These are phyloP conservation scores for Acyrthosiphon pisum DNA, from an alignment of 1,140 invertebrate species.

Conservation along the genomic window DNA sequence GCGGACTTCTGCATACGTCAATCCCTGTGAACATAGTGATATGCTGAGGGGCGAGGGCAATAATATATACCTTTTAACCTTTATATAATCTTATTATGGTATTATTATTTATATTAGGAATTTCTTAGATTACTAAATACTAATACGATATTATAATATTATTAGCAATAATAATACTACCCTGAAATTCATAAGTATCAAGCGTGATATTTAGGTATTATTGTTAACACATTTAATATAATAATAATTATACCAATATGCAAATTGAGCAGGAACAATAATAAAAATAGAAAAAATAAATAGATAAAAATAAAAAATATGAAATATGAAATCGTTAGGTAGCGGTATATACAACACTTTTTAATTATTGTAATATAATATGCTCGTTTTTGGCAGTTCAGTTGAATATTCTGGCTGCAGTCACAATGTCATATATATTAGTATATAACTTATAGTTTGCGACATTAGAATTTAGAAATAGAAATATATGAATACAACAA, in stretches of 20 bases:
- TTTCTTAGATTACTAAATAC: background rate
- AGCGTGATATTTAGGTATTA: background rate
- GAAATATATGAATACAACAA: background rate
- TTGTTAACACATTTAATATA: background rate
- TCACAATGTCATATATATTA: background rate
- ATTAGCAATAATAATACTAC: background rate
- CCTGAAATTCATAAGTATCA: background rate
- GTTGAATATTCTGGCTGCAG: background rate
- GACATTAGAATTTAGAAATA: background rate
- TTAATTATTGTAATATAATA: background rate
- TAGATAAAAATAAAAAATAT: no score
- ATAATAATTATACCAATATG: background rate
- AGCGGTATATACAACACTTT: background rate
- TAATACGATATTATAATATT: background rate
- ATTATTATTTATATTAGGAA: background rate
- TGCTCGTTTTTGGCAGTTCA: background rate
- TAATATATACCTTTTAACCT: background rate
- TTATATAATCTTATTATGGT: background rate
- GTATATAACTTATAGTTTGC: background rate
- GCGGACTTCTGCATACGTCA: background rate
- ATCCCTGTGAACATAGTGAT: background rate
- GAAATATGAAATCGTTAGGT: background rate
- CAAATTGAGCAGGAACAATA: no score
- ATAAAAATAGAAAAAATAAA: no score
- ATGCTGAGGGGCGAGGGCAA: background rate